Base-by-base conservation (phyloP, 1,140 invertebrate species). In the Drosophila lacteicornis region DNA sequence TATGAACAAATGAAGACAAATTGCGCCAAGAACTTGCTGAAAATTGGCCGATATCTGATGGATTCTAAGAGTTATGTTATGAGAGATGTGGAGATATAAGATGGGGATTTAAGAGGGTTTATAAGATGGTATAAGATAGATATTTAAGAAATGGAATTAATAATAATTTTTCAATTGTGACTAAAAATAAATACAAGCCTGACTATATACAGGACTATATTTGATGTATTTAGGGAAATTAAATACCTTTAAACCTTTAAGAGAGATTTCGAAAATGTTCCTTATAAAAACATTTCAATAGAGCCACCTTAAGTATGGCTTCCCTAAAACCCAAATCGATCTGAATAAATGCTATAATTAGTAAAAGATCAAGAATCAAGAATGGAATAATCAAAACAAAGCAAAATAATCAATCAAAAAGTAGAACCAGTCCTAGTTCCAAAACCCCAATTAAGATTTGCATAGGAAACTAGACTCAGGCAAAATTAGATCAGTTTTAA, bases 1-100 rank as follows among this genome's bases (percentile, higher is more conserved):
- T 55, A 27, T 15, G 33, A 66, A 70, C 67, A 70, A 70, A 68
- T 68, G 66, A 70, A 70, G 67, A 70, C 67, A 75, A 55, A 76
- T 76, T 66, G 74, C 25, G 42, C 12, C 15, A 75, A 75, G 59
- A 61, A 42, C 30, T 43, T n/a, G 63, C 49, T 47, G 49, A 53
- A 67, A 46, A 66, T 66, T 33, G 30, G 19, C 2, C 3, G 9
- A 62, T 66, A 62, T 66, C 62, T 62, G 62, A 62, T 66, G 57
- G 19, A 62, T 33, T 36, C 33, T n/a, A 22, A 22, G 13, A 40
- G 53, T 22, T 22, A 40, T 11, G 12, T 12, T 12, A 6, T 8
- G 2, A 9, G 13, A 55, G 7, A 22, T 55, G 22, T 38, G 7
- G 1, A 15, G 12, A 0, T 22, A 15, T 12, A 13, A 13, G 17